Evolutionary conservation across 2,888 invertebrate genomes (phyloP), one percentile per base, ranked within the genome.

Genomic region (Ischnura elegans): DNA sequence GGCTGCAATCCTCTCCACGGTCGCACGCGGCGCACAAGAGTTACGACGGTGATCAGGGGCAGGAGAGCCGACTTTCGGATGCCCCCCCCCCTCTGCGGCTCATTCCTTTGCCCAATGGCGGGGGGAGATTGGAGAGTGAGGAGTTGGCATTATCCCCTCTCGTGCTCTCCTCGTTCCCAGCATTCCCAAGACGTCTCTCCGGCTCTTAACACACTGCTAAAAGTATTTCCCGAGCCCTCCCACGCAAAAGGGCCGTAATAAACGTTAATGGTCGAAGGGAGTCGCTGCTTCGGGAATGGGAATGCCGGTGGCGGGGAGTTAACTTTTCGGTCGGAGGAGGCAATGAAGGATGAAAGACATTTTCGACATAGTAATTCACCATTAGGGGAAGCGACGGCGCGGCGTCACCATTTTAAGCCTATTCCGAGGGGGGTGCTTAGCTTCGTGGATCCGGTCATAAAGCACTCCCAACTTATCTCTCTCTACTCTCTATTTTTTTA

Each of bases 101-200:
- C 36, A 25, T 76, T 36, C 76, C 36, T 61, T 61, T 21, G 61
- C 61, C n/a, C 61, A 21, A 61, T 25, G 21, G 61, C 25, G 61
- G 2, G 16, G 47, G 16, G 47, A 47, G 47, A 47, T 47, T 10
- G 6, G 47, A 10, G 47, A 47, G 16, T n/a, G 61, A 61, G 61
- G 61, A n/a, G 25, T 5, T 29, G 29, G 36, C 6, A 36, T 29
- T 13, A 76, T 76, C 36, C 25, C 36, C 36, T 29, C 4, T 16
- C 29, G 1, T 29, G 36, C 36, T 36, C 76, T 36, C 76, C 25
- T 36, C 36, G 25, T 76, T 36, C 36, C 76, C 36, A 8, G 10
- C 76, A 76, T 76, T 76, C 2, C 76, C 76, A 36, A 76, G 76
- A 76, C 76, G 76, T 76, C 76, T 76, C 76, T 76, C 76, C 36